Percentiles rank a stretch among this genome's conserved stretches.
phyloP scores from a whole-genome alignment of 1,140 invertebrate species.

The Cydia strobilella region DNA sequence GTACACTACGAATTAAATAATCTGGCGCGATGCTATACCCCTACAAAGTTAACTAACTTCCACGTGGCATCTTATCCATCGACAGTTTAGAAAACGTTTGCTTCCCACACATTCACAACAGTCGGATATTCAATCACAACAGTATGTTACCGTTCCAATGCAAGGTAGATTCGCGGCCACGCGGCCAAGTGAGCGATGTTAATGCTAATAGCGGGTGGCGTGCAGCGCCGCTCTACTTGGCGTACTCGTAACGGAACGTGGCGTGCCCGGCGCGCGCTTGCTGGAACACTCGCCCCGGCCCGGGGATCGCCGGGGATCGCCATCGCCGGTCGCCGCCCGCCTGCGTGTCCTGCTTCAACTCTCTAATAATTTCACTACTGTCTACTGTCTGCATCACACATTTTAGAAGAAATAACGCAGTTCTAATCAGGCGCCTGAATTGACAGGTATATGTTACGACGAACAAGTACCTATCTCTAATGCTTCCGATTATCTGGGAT shows the following conservation, averaged over 20 bases:
- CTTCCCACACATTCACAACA: neutral
- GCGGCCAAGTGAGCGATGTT: constrained; percentile 47
- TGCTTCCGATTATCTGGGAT: neutral
- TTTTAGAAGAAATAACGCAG: neutral
- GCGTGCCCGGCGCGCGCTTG: constrained; percentile 44
- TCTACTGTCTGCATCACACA: too few species aligned
- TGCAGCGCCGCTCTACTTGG: constrained; percentile 67
- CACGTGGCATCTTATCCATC: neutral
- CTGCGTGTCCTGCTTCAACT: neutral
- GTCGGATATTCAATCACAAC: constrained; percentile 16
- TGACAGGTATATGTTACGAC: too few species aligned
- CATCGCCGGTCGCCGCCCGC: too few species aligned
- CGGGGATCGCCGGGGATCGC: constrained; percentile 41
- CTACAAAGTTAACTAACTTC: too few species aligned
- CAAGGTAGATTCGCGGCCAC: constrained; percentile 42
- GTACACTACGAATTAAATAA: too few species aligned
- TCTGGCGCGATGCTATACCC: too few species aligned
- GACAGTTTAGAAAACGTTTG: neutral
- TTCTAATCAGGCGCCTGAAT: constrained; percentile 10
- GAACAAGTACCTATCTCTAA: neutral
- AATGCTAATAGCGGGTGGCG: constrained; percentile 51
- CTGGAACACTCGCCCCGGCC: constrained; percentile 41
- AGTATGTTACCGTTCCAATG: constrained; percentile 33
- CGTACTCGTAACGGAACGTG: constrained; percentile 57
- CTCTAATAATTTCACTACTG: neutral